These are phyloP conservation scores for Gonioctena quinquepunctata DNA, from an alignment of 1,140 invertebrate species.

Conservation along the genomic window DNA sequence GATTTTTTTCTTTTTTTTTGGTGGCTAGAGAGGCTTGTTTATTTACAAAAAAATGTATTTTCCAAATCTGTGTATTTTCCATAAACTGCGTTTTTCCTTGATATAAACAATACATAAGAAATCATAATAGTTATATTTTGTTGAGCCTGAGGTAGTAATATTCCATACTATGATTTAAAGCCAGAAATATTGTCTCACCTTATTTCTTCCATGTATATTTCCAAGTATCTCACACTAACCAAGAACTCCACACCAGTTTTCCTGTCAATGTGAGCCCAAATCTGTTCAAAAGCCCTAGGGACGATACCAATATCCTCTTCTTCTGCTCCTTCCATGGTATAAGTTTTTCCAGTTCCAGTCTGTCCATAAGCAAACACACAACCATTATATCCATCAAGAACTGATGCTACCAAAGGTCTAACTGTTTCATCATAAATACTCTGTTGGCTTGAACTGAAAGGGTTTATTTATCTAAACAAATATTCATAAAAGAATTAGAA, in stretches of 20 bases:
- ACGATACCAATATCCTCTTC: constrained; percentile 83
- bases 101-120: no score
- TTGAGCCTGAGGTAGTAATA: no score
- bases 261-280: constrained; percentile 88
- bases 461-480: no score
- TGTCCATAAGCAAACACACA: constrained; percentile 98
- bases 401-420: constrained; percentile 91
- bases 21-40: no score
- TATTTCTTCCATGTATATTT: constrained; percentile 94
- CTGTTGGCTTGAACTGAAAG: constrained; percentile 77
- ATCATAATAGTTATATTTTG: no score
- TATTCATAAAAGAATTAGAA: no score
- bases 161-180: no score
- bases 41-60: no score
- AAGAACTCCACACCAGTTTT: constrained; percentile 88
- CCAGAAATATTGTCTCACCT: no score
- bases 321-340: constrained; percentile 87
- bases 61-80: no score
- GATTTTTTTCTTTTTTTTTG: no score
- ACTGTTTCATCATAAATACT: constrained; percentile 96
- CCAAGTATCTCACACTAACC: constrained; percentile 89
- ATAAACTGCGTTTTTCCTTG: no score
- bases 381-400: constrained; percentile 94
- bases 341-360: constrained; percentile 65
- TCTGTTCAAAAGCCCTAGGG: constrained; percentile 93